phyloP scores from a whole-genome alignment of 2,797 vertebrate species.

The Chaetophractus vellerosus region DNA sequence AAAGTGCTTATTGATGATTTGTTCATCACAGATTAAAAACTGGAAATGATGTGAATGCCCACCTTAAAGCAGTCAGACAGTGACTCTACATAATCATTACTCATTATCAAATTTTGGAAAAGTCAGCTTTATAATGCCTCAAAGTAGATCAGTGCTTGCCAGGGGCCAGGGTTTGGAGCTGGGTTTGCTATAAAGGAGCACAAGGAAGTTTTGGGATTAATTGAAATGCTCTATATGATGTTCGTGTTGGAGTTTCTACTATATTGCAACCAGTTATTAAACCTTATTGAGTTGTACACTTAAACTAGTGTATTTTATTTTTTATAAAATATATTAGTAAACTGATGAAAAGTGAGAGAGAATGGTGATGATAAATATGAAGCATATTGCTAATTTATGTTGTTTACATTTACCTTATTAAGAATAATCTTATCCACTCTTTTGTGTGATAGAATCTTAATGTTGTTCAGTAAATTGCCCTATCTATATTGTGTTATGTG shows the following conservation, averaged over 20 bases:
- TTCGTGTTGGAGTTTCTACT: not conserved
- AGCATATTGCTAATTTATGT: not conserved
- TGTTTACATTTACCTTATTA: not conserved
- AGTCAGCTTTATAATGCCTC: not conserved
- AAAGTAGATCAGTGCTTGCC: not conserved
- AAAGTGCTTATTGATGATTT: not conserved
- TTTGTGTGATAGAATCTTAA: not conserved
- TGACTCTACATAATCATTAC: not conserved
- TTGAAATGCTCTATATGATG: not conserved
- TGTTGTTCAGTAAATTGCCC: not conserved
- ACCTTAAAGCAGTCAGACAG: not conserved
- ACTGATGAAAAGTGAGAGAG: slow-evolving; percentile 1
- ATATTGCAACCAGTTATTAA: not conserved
- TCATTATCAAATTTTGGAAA: not conserved
- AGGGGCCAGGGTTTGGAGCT: not conserved
- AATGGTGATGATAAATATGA: not conserved
- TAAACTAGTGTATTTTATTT: not conserved
- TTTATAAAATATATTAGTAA: not conserved
- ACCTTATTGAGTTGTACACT: not conserved
- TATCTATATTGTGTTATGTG: not conserved
- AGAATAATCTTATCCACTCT: not conserved
- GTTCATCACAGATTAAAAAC: not conserved
- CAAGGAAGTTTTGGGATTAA: not conserved
- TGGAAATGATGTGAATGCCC: not conserved
- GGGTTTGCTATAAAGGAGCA: not conserved